phyloP scores from a whole-genome alignment of 2,113 vertebrate species.

The Fregetta grallaria region DNA sequence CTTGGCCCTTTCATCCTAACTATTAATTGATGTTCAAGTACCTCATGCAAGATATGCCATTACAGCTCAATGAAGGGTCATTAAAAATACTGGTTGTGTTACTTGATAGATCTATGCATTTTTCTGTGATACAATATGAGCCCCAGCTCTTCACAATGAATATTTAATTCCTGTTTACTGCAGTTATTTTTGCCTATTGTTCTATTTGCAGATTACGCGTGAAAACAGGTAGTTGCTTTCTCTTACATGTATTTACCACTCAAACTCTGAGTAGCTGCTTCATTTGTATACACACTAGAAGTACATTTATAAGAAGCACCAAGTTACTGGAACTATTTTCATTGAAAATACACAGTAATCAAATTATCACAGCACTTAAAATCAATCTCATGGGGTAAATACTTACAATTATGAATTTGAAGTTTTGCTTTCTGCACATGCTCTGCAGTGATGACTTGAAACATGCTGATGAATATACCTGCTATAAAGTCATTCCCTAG shows the following conservation, averaged over 20 bases:
- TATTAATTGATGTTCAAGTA: conserved; percentile 18
- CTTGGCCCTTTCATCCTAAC: conserved; percentile 2
- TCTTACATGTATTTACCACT: background rate
- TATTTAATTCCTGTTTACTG: background rate
- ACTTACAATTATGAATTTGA: background rate
- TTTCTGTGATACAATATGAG: background rate
- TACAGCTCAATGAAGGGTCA: background rate
- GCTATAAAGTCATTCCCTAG: background rate
- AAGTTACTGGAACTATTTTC: conserved; percentile 17
- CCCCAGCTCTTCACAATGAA: background rate
- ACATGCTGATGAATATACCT: background rate
- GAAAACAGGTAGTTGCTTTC: background rate
- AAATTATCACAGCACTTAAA: conserved; percentile 29
- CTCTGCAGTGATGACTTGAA: background rate
- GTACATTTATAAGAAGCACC: background rate
- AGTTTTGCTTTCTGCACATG: background rate
- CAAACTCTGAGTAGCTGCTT: conserved; percentile 9
- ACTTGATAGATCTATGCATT: background rate
- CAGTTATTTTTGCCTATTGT: background rate
- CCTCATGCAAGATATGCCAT: background rate
- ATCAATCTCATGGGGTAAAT: conserved; percentile 29
- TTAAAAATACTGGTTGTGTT: background rate
- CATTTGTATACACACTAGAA: background rate
- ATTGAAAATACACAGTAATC: background rate
- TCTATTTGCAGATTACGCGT: background rate